Percentiles rank a stretch among this genome's conserved stretches.
Conservation (phyloP, 2,888 invertebrate species). For the Adela reaumurella region DNA sequence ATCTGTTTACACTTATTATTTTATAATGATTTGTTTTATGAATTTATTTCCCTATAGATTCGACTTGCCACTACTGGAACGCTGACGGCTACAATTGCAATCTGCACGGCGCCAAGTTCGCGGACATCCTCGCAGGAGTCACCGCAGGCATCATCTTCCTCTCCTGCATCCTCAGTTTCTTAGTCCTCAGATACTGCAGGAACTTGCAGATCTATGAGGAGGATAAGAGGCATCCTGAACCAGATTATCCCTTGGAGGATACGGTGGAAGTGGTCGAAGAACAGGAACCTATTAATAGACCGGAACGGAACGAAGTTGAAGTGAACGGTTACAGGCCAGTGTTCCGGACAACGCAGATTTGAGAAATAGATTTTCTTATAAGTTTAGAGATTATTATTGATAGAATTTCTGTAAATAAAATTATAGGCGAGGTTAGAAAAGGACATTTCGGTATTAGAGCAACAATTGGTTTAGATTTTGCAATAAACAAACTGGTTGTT, state of each 20-base stretch:
- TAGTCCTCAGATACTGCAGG: conserved; percentile 26
- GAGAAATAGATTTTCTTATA: too few relatives aligned
- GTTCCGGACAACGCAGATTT: neutral
- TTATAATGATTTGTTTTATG: too few relatives aligned
- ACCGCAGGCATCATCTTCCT: conserved; percentile 35
- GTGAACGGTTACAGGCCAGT: neutral
- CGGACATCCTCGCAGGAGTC: conserved; percentile 33
- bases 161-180: conserved; percentile 34
- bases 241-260: neutral
- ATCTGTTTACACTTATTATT: too few relatives aligned
- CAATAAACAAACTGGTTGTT: too few relatives aligned
- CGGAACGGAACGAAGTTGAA: neutral
- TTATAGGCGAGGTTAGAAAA: too few relatives aligned
- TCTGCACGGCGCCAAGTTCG: conserved; percentile 40
- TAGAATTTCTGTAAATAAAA: too few relatives aligned
- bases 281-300: too few relatives aligned
- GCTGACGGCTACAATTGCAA: conserved; percentile 30
- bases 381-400: too few relatives aligned
- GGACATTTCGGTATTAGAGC: too few relatives aligned
- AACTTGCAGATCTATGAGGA: neutral
- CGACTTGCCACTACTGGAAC: conserved; percentile 44
- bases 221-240: neutral
- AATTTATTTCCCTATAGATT: conserved; percentile 19
- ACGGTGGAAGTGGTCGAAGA: neutral
- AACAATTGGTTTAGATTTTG: too few relatives aligned